A percentile compares a stretch with the other conserved stretches of the same genome.
These are phyloP conservation scores for Neolamprologus falcicula DNA, from an alignment of 2,113 vertebrate genomes.

Conservation along the genomic window DNA sequence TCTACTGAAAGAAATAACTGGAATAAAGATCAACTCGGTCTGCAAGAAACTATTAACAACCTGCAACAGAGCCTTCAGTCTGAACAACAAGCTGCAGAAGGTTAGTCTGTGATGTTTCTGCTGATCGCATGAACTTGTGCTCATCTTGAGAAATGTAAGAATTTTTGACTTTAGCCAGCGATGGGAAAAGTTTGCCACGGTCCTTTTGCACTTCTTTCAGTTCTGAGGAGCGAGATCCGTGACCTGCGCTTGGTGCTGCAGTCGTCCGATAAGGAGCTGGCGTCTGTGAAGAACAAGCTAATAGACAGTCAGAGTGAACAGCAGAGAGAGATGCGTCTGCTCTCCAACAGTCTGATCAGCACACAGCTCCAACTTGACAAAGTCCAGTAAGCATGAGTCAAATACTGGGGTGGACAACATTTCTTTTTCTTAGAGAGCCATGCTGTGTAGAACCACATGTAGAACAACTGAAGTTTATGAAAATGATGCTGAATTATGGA, in stretches of 20 bases:
- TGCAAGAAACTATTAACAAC: conserved; percentile 62
- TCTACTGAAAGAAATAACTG: conserved; percentile 75
- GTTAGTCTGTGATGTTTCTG: conserved; percentile 48
- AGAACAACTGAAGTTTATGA: not conserved
- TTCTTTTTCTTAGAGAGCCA: not conserved
- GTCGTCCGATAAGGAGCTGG: conserved; percentile 90
- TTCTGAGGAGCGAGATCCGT: conserved; percentile 82
- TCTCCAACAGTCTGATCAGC: conserved; percentile 81
- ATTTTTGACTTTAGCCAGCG: not conserved
- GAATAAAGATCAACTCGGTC: conserved; percentile 69
- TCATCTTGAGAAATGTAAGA: not conserved
- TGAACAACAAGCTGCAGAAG: conserved; percentile 64
- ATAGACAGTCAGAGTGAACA: conserved; percentile 65
- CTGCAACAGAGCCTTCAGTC: conserved; percentile 76
- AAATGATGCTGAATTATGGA: not conserved
- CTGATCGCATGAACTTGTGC: not conserved
- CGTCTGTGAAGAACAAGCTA: conserved; percentile 73
- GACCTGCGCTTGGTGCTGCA: conserved; percentile 89
- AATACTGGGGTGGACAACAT: not conserved
- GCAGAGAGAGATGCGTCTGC: conserved; percentile 74
- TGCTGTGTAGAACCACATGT: not conserved
- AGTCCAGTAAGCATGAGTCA: conserved; percentile 73
- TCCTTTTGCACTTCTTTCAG: conserved; percentile 53
- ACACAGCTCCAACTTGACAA: conserved; percentile 85
- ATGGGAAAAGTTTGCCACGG: not conserved